A percentile compares a stretch with the other conserved stretches of the same genome.
Evolutionary conservation across 2,888 invertebrate species (phyloP).

Genomic region (Neria commutata): DNA sequence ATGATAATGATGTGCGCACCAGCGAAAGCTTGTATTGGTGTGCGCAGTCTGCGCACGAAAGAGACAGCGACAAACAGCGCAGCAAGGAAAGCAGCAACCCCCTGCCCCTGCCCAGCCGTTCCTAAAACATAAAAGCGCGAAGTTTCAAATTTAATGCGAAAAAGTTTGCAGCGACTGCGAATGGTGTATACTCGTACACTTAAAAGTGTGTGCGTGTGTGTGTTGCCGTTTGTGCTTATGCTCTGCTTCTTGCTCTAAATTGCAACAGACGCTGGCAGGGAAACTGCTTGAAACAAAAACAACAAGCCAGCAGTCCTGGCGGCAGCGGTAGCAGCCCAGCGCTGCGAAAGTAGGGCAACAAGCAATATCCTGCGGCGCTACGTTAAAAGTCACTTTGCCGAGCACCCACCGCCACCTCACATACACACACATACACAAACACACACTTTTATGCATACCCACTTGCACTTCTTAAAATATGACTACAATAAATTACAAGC

Average conservation of each 20-base stretch:
- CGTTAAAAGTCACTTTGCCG: not conserved
- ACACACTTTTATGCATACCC: too few species aligned
- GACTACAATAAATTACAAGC: too few species aligned
- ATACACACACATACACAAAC: not conserved
- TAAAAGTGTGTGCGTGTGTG: not conserved
- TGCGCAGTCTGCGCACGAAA: constrained; percentile 1
- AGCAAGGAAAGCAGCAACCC: constrained; percentile 4
- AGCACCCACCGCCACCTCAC: not conserved
- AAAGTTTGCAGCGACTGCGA: not conserved
- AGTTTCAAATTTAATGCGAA: too few species aligned
- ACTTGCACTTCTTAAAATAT: too few species aligned
- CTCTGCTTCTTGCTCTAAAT: too few species aligned
- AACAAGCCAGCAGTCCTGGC: too few species aligned
- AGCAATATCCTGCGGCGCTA: not conserved
- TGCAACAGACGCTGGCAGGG: too few species aligned
- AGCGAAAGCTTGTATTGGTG: constrained; percentile 6
- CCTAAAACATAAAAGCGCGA: too few species aligned
- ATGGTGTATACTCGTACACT: not conserved
- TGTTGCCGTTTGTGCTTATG: not conserved
- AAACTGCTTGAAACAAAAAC: too few species aligned
- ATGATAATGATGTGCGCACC: constrained; percentile 54
- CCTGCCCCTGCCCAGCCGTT: constrained; percentile 1
- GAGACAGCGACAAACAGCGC: not conserved
- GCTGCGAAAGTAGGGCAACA: not conserved
- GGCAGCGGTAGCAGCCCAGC: not conserved